A percentile compares a stretch with the other conserved stretches of the same genome.
Evolutionary conservation across 2,888 invertebrate genomes (phyloP).

Genomic region (Rhagonycha lutea): DNA sequence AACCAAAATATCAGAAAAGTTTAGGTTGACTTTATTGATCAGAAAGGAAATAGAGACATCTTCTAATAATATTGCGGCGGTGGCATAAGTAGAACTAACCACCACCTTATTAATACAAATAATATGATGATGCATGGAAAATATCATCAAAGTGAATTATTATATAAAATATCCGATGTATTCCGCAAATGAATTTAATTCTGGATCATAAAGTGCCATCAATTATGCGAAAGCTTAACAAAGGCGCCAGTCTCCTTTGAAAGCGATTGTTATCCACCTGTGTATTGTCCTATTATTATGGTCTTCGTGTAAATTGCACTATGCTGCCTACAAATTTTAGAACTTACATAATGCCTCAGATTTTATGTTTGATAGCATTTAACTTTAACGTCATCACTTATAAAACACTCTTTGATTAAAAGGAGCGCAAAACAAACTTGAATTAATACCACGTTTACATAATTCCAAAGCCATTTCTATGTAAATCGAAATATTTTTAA

Average conservation of each 20-base stretch:
- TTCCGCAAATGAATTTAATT: slow-evolving; percentile 36
- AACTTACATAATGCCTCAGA: slow-evolving; percentile 29
- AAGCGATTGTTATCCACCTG: slow-evolving; percentile 40
- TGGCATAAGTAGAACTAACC: too few relatives aligned
- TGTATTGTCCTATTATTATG: slow-evolving; percentile 34
- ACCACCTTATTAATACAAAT: background rate
- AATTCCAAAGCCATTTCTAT: background rate
- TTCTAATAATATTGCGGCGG: too few relatives aligned
- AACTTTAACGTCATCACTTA: slow-evolving; percentile 22
- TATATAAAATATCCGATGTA: slow-evolving; percentile 22
- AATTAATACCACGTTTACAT: background rate
- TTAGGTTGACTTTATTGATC: too few relatives aligned
- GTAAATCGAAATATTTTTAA: background rate
- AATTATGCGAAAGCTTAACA: slow-evolving; percentile 34
- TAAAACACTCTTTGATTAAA: slow-evolving; percentile 4
- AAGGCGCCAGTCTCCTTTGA: slow-evolving; percentile 39
- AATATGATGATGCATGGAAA: background rate
- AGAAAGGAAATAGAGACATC: too few relatives aligned
- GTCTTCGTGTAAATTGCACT: slow-evolving; percentile 30
- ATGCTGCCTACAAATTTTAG: slow-evolving; percentile 27
- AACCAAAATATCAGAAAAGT: too few relatives aligned
- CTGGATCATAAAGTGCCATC: slow-evolving; percentile 35
- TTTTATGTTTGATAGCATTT: slow-evolving; percentile 30
- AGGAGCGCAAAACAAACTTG: background rate
- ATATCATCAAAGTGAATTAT: background rate